Percentiles rank a stretch among this genome's conserved stretches.
Conservation (phyloP, 1,140 invertebrate species). For the Pseudobourletiella spinata region DNA sequence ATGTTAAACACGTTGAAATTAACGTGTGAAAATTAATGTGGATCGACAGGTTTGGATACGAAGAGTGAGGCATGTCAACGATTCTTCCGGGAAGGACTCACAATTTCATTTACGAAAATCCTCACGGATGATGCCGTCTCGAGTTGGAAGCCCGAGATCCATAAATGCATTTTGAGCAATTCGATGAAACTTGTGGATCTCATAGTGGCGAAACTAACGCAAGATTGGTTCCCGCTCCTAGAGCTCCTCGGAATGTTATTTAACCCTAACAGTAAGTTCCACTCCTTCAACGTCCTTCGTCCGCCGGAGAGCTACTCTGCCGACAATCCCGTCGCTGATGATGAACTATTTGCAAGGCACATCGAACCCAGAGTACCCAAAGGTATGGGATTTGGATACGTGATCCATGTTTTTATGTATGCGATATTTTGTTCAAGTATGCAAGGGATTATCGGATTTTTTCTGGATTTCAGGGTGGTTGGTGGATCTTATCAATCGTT, state of each 20-base stretch:
- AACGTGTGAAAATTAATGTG: too few species aligned
- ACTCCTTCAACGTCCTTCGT: conserved; percentile 78
- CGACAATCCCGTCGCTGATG: conserved; percentile 53
- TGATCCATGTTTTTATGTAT: not conserved
- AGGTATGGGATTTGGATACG: conserved; percentile 12
- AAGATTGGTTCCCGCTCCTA: conserved; percentile 88
- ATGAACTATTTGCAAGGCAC: conserved; percentile 71
- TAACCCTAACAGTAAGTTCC: conserved; percentile 90
- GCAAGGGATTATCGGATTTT: not conserved
- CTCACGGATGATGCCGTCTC: conserved; percentile 96
- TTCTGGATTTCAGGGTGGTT: conserved; percentile 65
- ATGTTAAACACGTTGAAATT: too few species aligned
- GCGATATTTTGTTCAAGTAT: not conserved
- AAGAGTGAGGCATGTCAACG: conserved; percentile 83
- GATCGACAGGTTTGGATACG: conserved; percentile 50
- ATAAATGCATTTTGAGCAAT: conserved; percentile 87
- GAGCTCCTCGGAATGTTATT: conserved; percentile 88
- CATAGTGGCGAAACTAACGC: conserved; percentile 77
- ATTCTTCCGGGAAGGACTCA: conserved; percentile 90
- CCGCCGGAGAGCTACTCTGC: conserved; percentile 66
- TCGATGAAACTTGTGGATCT: conserved; percentile 85
- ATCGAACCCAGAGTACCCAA: conserved; percentile 48
- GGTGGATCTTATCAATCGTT: conserved; percentile 89
- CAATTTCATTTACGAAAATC: conserved; percentile 93
- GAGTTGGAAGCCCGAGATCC: conserved; percentile 95